These are phyloP conservation scores for Coremacera marginata DNA, from an alignment of 2,888 invertebrate genomes.

Conservation along the genomic window DNA sequence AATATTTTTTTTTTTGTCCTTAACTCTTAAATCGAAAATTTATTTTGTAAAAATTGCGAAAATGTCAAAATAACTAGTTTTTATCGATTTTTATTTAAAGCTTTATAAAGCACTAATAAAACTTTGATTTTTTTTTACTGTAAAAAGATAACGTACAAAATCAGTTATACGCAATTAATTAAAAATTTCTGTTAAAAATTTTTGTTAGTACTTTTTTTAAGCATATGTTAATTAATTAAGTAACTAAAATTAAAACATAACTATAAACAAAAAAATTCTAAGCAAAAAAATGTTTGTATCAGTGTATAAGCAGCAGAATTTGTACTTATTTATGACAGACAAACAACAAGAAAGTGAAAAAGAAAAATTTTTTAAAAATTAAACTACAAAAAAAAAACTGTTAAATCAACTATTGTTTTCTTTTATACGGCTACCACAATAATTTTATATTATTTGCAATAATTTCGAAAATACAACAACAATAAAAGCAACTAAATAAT, in stretches of 20 bases:
- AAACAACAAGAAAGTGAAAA: neutral
- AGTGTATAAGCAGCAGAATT: slow-evolving; percentile 33
- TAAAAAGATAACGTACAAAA: slow-evolving; percentile 39
- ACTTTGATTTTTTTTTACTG: slow-evolving; percentile 42
- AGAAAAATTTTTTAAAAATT: too few relatives aligned
- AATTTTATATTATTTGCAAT: neutral
- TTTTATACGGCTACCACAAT: neutral
- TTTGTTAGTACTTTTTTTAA: slow-evolving; percentile 63
- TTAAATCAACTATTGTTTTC: neutral
- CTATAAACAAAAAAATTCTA: slow-evolving; percentile 34
- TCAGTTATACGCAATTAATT: slow-evolving; percentile 50
- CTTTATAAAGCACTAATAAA: slow-evolving; percentile 42
- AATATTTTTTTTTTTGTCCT: neutral
- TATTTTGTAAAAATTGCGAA: slow-evolving; percentile 18
- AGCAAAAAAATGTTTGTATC: slow-evolving; percentile 28
- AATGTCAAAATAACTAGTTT: neutral
- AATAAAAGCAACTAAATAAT: neutral
- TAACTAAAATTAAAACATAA: slow-evolving; percentile 30
- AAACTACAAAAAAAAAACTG: slow-evolving; percentile 41
- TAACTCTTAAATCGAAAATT: too few relatives aligned
- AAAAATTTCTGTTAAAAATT: slow-evolving; percentile 61
- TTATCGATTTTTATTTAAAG: slow-evolving; percentile 20
- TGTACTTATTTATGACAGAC: slow-evolving; percentile 36
- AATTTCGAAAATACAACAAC: slow-evolving; percentile 6
- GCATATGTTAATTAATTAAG: slow-evolving; percentile 34